Base-by-base conservation (phyloP, 1,140 invertebrate species). In the Apis dorsata region DNA sequence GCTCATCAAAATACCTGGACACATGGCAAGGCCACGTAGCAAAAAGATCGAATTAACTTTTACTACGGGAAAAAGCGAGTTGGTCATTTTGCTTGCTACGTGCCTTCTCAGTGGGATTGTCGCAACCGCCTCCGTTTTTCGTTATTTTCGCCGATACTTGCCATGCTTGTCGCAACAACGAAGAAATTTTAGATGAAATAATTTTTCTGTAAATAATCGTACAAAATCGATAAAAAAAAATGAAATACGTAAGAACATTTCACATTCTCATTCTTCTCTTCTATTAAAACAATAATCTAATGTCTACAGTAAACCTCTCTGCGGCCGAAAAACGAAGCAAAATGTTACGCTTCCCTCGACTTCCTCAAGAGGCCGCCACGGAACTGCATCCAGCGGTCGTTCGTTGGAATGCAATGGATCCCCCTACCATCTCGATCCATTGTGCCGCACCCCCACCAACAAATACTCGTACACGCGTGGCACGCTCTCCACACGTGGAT, bases 1-100 rank as follows among this genome's bases (percentile, higher is more conserved):
- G 81, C 93, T 93, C 93, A 93, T 94, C 93, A 94, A 93, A 94
- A 94, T 94, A 93, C 93, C 93, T 65, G 90, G 79, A 88, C 91
- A 86, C 88, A 89, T 86, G 83, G 86, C 86, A 84, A 81, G 28
- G 68, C n/a, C 21, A 21, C 59, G 59, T 44, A 53, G 83, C 82
- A 90, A 91, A 90, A 85, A 83, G 24, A 34, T 85, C 83, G 85
- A 91, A 90, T 91, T 90, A 92, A 92, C 92, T 93, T 92, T 93
- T 93, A 91, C 88, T 85, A 34, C 59, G 84, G 24, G 79, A 91
- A 90, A 89, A 91, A 91, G 78, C 60, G 55, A 55, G 71, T 34
- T 76, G 55, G 44, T 75, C 65, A 72, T 86, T 83, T 84, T 63
- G 65, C 65, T n/a, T 75, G 55, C 65, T 13, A 51, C 65, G 60